Evolutionary conservation across 1,140 invertebrate genomes (phyloP).

Genomic region (Nomia melanderi): DNA sequence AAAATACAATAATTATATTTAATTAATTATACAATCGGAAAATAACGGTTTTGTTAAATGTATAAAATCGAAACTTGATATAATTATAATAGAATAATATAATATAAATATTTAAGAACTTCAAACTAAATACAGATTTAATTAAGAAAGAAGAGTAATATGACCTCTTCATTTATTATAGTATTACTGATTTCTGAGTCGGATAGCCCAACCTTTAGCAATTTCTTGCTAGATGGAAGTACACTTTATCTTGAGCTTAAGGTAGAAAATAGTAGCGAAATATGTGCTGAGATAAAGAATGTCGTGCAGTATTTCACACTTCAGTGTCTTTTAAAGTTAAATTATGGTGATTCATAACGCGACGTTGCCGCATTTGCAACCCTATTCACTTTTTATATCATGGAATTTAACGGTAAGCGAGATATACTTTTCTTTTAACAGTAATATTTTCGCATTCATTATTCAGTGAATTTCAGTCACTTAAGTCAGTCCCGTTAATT

Average conservation of each 20-base stretch:
- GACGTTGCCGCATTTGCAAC: not conserved
- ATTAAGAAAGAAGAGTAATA: no score
- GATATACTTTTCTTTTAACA: not conserved
- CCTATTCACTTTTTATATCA: not conserved
- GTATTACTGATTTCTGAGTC: not conserved
- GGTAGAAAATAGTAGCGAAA: conserved; percentile 6
- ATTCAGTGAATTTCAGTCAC: not conserved
- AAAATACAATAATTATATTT: no score
- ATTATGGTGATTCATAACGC: not conserved
- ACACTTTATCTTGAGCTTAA: not conserved
- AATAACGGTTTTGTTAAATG: no score
- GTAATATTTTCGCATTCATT: not conserved
- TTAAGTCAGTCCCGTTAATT: no score
- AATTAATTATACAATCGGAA: no score
- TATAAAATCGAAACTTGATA: no score
- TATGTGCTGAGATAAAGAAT: not conserved
- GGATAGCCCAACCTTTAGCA: not conserved
- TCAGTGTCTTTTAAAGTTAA: not conserved
- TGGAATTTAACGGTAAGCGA: not conserved
- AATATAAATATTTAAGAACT: no score
- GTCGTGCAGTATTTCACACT: conserved; percentile 1
- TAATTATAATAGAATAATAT: no score
- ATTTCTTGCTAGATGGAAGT: not conserved
- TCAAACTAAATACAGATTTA: no score
- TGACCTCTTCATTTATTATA: no score